A percentile compares a stretch with the other conserved stretches of the same genome.
Conservation (phyloP, 2,888 invertebrate genomes). For the Flexamia atlantica region DNA sequence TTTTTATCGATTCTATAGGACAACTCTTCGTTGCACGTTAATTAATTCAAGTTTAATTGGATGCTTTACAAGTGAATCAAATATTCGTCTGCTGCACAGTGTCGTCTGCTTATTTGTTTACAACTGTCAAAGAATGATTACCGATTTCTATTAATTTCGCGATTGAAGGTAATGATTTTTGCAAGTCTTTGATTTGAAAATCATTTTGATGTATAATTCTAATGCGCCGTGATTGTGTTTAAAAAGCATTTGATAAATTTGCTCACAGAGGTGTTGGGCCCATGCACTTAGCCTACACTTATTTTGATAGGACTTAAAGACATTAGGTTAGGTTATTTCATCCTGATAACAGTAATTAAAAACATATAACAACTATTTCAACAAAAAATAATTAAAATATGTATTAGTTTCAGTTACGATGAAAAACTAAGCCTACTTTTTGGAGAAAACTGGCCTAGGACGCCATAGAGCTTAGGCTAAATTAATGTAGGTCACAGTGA, state of each 20-base stretch:
- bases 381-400: too few species aligned
- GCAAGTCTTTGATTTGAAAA: background rate
- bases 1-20: background rate
- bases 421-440: too few species aligned
- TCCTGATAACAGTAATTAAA: too few species aligned
- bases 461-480: too few species aligned
- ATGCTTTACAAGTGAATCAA: constrained; percentile 17
- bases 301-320: background rate
- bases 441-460: too few species aligned
- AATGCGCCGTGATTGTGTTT: background rate
- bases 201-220: background rate
- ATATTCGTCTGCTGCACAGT: constrained; percentile 42
- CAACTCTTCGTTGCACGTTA: background rate
- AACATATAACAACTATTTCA: too few species aligned
- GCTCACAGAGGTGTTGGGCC: background rate
- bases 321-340: background rate
- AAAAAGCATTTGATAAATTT: background rate
- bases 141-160: background rate
- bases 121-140: constrained; percentile 53
- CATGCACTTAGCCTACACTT: background rate
- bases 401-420: too few species aligned
- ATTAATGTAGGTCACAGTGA: too few species aligned
- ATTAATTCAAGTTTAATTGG: background rate
- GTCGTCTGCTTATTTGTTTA: constrained; percentile 64
- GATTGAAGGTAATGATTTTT: background rate